Evolutionary conservation across 2,888 invertebrate genomes (phyloP).

Genomic region (Exephanes ischioxanthus): DNA sequence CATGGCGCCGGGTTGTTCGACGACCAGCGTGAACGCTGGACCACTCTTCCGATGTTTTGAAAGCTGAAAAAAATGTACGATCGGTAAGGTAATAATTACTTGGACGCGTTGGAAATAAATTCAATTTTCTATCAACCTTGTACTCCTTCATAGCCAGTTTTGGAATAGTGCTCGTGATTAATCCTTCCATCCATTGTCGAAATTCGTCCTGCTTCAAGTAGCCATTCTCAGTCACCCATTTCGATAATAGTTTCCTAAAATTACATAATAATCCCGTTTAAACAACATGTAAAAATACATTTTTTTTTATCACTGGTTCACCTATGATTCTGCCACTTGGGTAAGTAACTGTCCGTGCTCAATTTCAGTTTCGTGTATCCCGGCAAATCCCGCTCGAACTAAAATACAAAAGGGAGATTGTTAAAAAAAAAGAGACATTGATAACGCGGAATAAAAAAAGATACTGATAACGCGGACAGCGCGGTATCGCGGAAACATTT

Average conservation of each 20-base stretch:
- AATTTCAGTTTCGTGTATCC: constrained; percentile 72
- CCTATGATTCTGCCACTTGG: constrained; percentile 68
- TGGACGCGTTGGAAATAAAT: background rate
- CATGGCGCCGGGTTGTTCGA: constrained; percentile 78
- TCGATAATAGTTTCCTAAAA: constrained; percentile 82
- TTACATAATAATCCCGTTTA: constrained; percentile 3
- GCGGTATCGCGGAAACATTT: constrained; percentile 31
- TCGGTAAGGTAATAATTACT: too few species aligned
- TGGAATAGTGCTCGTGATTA: constrained; percentile 66
- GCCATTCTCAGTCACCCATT: constrained; percentile 85
- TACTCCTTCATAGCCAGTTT: constrained; percentile 8
- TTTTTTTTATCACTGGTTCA: constrained; percentile 40
- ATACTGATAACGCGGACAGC: background rate
- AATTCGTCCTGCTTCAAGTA: constrained; percentile 86
- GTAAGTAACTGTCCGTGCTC: constrained; percentile 28
- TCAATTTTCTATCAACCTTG: constrained; percentile 20
- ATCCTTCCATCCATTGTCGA: constrained; percentile 86
- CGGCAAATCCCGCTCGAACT: constrained; percentile 56
- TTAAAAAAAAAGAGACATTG: background rate
- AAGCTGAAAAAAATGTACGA: constrained; percentile 75
- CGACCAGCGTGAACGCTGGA: constrained; percentile 87
- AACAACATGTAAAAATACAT: background rate
- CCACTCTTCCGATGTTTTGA: constrained; percentile 84
- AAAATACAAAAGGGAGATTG: background rate
- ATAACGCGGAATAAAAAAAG: background rate